Evolutionary conservation across 2,888 invertebrate species (phyloP), one percentile per base, ranked within the genome.

Genomic region (Eristalinus aeneus): DNA sequence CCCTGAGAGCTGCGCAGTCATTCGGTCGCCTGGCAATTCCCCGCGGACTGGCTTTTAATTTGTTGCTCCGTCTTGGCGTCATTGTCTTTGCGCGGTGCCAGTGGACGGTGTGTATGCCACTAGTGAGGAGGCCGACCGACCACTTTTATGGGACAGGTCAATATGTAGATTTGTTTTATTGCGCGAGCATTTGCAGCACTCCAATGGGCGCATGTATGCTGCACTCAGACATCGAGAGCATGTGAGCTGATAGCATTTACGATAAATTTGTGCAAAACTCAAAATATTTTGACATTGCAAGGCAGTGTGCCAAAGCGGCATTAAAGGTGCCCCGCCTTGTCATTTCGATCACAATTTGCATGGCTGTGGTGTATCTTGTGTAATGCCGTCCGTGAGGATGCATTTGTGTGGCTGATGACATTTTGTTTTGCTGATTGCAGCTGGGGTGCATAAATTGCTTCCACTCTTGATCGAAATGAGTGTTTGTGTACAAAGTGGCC

Each of bases 241-340:
- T 68, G 74, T 54, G 71, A 79, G 79, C 72, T 90, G 91, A 91
- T 91, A 90, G 89, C 89, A 90, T 90, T 91, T 90, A 89, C 91
- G 90, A 91, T 91, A 91, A 91, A 91, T 90, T 91, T 90, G 90
- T 90, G 89, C 90, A 90, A 90, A 86, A 86, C 74, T 86, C 82
- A 86, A 86, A 86, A 86, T 74, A 82, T 82, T 86, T 86, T 86
- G 82, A 82, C 86, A 86, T 76, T 39, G 22, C 67, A 54, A 78
- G 61, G 72, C 64, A 71, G 69, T 74, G 65, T 82, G 82, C 67
- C 69, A 69, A 73, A 72, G 75, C 67, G 65, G 56, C 77, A 86
- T 81, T 81, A 76, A 76, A 81, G 76, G 76, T 85, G 76, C 84
- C 53, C 63, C 74, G 67, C 76, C 78, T 76, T 76, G 75, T 85